Conservation (phyloP, 1,140 invertebrate species). For the Carposina sasakii region DNA sequence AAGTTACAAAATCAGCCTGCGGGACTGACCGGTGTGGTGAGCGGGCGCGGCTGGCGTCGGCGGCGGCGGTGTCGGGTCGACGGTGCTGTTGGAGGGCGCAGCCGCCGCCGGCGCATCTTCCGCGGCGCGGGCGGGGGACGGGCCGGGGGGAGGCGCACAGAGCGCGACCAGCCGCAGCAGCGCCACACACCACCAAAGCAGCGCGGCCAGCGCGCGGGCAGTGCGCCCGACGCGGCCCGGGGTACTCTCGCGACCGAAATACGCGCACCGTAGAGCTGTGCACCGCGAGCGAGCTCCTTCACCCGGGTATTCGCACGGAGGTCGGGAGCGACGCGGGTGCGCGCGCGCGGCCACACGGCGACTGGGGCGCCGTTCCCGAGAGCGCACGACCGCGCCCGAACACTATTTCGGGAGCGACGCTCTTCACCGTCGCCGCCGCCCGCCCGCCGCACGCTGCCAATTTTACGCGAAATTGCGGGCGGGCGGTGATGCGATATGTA, state of each 20-base stretch:
- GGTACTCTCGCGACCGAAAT: constrained; percentile 62
- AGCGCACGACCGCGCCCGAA: constrained; percentile 59
- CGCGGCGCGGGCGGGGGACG: constrained; percentile 53
- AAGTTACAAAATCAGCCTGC: not conserved
- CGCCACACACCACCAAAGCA: constrained; percentile 70
- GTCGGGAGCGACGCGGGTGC: constrained; percentile 56
- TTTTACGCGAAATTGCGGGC: constrained; percentile 72
- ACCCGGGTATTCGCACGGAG: constrained; percentile 42
- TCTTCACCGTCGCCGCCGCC: constrained; percentile 56
- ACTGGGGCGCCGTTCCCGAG: constrained; percentile 59
- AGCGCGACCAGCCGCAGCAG: constrained; percentile 69
- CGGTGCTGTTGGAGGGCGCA: constrained; percentile 54
- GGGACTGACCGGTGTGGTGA: constrained; percentile 53
- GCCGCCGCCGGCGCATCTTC: constrained; percentile 58
- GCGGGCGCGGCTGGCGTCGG: constrained; percentile 25
- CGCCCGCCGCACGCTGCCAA: constrained; percentile 66
- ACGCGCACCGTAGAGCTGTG: constrained; percentile 52
- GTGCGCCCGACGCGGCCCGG: constrained; percentile 63
- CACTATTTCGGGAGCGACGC: constrained; percentile 69
- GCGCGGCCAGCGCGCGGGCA: constrained; percentile 68
- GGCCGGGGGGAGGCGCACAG: constrained; percentile 62
- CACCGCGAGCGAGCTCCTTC: constrained; percentile 38
- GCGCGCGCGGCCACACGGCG: constrained; percentile 64
- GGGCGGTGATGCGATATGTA: constrained; percentile 71
- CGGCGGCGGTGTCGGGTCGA: constrained; percentile 28